Conservation (phyloP, 2,797 vertebrate species). For the Discoglossus pictus region DNA sequence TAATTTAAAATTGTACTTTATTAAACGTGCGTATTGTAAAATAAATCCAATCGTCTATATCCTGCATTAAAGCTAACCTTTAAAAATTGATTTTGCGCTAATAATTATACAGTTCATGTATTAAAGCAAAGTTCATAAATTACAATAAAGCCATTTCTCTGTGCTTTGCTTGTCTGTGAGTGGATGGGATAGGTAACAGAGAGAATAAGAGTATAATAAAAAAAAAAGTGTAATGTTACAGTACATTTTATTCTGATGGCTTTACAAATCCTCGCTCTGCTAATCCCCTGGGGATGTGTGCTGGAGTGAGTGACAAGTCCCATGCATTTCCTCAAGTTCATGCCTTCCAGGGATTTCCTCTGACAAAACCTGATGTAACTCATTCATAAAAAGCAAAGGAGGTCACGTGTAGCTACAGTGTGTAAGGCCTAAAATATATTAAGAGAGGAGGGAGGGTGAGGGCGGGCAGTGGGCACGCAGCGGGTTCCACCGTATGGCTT, state of each 20-base stretch:
- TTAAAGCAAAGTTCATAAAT: conserved; percentile 16
- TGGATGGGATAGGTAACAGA: not conserved
- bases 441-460: not conserved
- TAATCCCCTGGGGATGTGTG: not conserved
- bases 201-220: not conserved
- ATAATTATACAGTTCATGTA: conserved; percentile 37
- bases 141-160: conserved; percentile 15
- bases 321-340: conserved; percentile 38
- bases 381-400: conserved; percentile 46
- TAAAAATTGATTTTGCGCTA: no score
- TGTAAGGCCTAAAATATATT: not conserved
- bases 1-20: no score
- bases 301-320: conserved; percentile 20
- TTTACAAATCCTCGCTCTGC: conserved; percentile 9
- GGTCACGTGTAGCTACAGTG: not conserved
- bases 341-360: conserved; percentile 53
- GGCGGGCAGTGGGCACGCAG: conserved; percentile 5
- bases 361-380: conserved; percentile 44
- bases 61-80: no score
- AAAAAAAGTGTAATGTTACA: conserved; percentile 18
- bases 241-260: conserved; percentile 18
- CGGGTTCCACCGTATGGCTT: conserved; percentile 27
- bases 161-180: accelerated
- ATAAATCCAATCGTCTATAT: no score
- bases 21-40: no score